phyloP scores from a whole-genome alignment of 1,140 invertebrate species.

The Anastrepha ludens region DNA sequence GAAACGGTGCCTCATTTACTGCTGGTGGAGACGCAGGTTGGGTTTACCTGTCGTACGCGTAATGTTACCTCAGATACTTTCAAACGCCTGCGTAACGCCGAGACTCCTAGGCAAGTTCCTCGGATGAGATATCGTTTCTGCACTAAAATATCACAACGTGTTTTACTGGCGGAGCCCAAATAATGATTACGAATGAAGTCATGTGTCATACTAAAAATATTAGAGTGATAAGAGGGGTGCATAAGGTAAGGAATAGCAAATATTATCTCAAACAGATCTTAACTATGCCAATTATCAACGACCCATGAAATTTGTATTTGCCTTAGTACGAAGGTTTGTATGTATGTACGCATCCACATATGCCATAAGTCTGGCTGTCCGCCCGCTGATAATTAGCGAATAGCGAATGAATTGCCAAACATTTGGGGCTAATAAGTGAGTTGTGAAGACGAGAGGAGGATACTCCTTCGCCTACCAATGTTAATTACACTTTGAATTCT shows the following conservation, averaged over 20 bases:
- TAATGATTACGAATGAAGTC: not conserved
- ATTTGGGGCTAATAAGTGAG: not conserved
- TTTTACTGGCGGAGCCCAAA: not conserved
- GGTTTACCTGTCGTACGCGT: not conserved
- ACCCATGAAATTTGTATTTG: not conserved
- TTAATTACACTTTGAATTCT: not conserved
- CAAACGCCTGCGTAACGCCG: not conserved
- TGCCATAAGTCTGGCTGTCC: not conserved
- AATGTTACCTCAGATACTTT: not conserved
- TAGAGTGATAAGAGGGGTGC: not conserved
- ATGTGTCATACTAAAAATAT: not conserved
- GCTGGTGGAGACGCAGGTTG: no score
- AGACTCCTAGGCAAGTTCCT: not conserved
- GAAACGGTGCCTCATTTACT: no score
- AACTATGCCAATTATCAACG: conserved; percentile 23
- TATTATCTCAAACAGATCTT: conserved; percentile 33
- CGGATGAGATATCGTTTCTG: not conserved
- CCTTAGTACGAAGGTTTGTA: not conserved
- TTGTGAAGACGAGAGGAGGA: not conserved
- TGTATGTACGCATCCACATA: not conserved
- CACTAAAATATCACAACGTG: not conserved
- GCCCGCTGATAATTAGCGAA: not conserved
- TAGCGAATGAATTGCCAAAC: not conserved
- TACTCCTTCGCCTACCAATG: conserved; percentile 18
- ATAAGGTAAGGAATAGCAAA: not conserved